These are phyloP conservation scores for Eubucco bourcierii DNA, from an alignment of 2,113 vertebrate genomes.

Conservation along the genomic window DNA sequence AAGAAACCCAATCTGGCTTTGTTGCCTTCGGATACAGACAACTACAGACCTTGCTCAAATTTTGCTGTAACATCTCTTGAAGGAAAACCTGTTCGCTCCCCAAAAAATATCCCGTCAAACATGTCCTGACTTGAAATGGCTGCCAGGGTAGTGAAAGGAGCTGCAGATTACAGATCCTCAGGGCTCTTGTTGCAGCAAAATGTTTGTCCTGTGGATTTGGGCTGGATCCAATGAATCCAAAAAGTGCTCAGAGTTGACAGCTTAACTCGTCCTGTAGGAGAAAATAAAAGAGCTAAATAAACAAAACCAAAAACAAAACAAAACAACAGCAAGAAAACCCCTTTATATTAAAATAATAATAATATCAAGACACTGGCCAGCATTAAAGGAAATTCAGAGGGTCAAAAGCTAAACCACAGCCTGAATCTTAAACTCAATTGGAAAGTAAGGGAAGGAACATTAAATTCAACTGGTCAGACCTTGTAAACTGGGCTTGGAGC, in stretches of 20 bases:
- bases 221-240: neutral
- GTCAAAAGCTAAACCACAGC: neutral
- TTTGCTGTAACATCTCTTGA: conserved; percentile 25
- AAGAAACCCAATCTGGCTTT: conserved; percentile 51
- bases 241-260: neutral
- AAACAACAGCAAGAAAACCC: neutral
- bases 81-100: neutral
- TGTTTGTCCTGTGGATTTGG: conserved; percentile 16
- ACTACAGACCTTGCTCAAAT: neutral
- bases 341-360: neutral
- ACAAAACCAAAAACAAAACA: neutral
- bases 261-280: neutral
- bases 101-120: neutral
- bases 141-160: conserved; percentile 35
- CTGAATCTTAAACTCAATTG: neutral
- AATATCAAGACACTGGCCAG: neutral
- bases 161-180: neutral
- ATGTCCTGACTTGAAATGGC: neutral
- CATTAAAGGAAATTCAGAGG: neutral
- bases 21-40: conserved; percentile 23
- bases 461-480: neutral
- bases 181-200: neutral
- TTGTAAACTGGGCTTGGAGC: neutral
- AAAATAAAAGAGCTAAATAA: neutral
- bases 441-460: neutral